Conservation (phyloP, 1,140 invertebrate genomes). For the Calycopis cecrops region DNA sequence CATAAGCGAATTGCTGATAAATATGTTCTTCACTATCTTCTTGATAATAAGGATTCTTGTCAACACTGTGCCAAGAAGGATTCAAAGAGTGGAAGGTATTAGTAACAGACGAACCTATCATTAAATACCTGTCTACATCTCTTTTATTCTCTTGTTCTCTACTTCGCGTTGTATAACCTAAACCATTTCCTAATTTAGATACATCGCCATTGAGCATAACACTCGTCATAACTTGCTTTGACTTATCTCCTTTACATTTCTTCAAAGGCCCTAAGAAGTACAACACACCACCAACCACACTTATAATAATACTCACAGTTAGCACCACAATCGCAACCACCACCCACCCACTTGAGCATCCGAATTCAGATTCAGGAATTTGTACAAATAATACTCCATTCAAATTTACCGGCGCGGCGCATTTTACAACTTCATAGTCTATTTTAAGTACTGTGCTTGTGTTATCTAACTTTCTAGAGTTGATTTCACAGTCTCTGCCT, state of each 20-base stretch:
- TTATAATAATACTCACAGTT: slow-evolving; percentile 75
- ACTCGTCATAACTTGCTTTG: slow-evolving; percentile 71
- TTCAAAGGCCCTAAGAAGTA: slow-evolving; percentile 76
- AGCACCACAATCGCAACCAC: slow-evolving; percentile 74
- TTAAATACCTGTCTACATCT: slow-evolving; percentile 75
- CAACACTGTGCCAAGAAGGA: slow-evolving; percentile 75
- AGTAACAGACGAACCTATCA: slow-evolving; percentile 74
- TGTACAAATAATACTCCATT: slow-evolving; percentile 67
- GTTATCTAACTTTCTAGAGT: slow-evolving; percentile 49
- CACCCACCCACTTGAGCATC: slow-evolving; percentile 78
- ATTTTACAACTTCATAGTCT: slow-evolving; percentile 74
- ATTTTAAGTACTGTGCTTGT: slow-evolving; percentile 60
- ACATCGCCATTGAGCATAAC: slow-evolving; percentile 70
- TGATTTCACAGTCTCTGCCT: slow-evolving; percentile 73
- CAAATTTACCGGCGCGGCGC: slow-evolving; percentile 74
- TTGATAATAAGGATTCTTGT: slow-evolving; percentile 72
- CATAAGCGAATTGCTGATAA: slow-evolving; percentile 77
- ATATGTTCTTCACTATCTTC: slow-evolving; percentile 74
- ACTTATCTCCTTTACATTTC: slow-evolving; percentile 72
- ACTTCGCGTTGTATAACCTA: slow-evolving; percentile 64
- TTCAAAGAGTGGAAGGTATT: slow-evolving; percentile 76
- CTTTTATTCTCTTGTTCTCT: slow-evolving; percentile 69
- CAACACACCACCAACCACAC: slow-evolving; percentile 73
- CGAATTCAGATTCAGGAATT: slow-evolving; percentile 77
- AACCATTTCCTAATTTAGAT: slow-evolving; percentile 69